A percentile compares a stretch with the other conserved stretches of the same genome.
phyloP scores from a whole-genome alignment of 2,797 vertebrate genomes.

The Florisuga fusca region DNA sequence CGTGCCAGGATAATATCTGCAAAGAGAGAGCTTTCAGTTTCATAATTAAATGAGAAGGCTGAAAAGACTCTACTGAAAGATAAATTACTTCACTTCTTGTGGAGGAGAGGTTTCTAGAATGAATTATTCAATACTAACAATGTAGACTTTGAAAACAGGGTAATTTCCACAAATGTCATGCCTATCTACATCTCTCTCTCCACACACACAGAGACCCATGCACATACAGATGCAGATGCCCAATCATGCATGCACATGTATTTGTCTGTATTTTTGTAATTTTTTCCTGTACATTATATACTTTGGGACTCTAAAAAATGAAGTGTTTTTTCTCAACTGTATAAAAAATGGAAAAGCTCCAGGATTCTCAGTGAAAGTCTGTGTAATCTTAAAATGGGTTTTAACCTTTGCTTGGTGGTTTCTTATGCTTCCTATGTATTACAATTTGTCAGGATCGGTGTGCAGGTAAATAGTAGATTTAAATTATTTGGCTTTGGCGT shows the following conservation, averaged over 20 bases:
- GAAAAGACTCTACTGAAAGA: background rate
- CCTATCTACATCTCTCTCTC: background rate
- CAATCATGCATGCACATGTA: background rate
- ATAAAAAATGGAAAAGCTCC: background rate
- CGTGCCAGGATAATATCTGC: background rate
- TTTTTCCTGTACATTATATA: background rate
- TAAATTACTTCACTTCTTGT: background rate
- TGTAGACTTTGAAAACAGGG: background rate
- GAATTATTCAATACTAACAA: background rate
- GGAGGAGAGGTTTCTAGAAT: slow-evolving; percentile 14
- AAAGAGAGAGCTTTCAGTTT: slow-evolving; percentile 7
- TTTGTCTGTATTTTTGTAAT: background rate
- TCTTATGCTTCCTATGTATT: background rate
- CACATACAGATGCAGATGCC: background rate
- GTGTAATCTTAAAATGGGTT: background rate
- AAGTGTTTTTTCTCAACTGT: background rate
- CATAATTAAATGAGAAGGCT: background rate
- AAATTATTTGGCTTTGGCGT: background rate
- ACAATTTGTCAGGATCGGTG: background rate
- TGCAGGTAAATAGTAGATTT: background rate
- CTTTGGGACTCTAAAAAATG: background rate
- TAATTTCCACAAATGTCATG: background rate
- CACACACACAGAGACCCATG: background rate
- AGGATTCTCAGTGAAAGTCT: background rate
- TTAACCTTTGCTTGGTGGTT: background rate